phyloP scores from a whole-genome alignment of 2,888 invertebrate species.

The Vesta saturnalis region DNA sequence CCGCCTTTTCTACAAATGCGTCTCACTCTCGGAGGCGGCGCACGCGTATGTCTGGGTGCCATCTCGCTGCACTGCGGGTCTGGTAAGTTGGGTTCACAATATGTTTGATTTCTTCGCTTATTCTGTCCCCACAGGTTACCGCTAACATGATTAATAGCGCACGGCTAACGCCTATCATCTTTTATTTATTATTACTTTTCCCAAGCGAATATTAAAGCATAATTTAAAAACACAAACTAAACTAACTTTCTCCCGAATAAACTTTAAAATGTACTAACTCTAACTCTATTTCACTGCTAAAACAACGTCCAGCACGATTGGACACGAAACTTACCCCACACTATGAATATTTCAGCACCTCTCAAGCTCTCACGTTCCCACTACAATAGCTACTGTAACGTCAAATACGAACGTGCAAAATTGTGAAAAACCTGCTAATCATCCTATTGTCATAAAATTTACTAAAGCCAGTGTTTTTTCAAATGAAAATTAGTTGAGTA shows the following conservation, averaged over 20 bases:
- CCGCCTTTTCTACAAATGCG: constrained; percentile 54
- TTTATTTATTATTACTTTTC: constrained; percentile 33
- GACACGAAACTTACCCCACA: background rate
- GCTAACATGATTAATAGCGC: constrained; percentile 37
- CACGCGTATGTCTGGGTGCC: constrained; percentile 50
- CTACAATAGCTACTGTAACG: too few relatives aligned
- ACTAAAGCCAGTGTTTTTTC: too few relatives aligned
- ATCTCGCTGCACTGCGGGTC: constrained; percentile 56
- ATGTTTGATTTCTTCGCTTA: constrained; percentile 48
- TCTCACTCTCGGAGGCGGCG: constrained; percentile 48
- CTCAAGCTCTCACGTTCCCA: too few relatives aligned
- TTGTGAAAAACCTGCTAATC: too few relatives aligned
- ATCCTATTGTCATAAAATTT: too few relatives aligned
- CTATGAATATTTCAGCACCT: background rate
- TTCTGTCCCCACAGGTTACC: constrained; percentile 32
- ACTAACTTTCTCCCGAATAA: background rate
- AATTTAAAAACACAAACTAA: constrained; percentile 2
- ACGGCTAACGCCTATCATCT: constrained; percentile 39
- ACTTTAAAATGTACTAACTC: background rate
- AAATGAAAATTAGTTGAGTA: too few relatives aligned
- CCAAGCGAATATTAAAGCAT: constrained; percentile 4
- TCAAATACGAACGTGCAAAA: too few relatives aligned
- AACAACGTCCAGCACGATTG: background rate
- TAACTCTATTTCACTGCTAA: background rate
- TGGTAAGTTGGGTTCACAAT: constrained; percentile 53